phyloP scores from a whole-genome alignment of 2,888 invertebrate species.

The Drosophila formosana region DNA sequence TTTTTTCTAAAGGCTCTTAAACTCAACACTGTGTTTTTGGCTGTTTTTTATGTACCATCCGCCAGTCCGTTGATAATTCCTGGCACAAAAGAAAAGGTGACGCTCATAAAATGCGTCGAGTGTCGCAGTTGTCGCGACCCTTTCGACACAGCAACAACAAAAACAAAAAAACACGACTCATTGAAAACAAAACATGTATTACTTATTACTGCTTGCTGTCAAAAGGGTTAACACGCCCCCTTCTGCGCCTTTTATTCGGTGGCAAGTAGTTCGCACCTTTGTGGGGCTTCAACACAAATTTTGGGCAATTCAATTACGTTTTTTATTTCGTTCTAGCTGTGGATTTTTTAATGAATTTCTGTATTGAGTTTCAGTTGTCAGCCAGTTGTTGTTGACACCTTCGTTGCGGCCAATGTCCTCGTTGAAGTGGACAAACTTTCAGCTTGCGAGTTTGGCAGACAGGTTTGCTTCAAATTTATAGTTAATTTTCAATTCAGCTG shows the following conservation, averaged over 20 bases:
- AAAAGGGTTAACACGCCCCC: slow-evolving; percentile 58
- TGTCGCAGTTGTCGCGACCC: slow-evolving; percentile 43
- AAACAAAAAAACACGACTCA: slow-evolving; percentile 33
- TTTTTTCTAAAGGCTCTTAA: slow-evolving; percentile 44
- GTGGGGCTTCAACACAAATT: slow-evolving; percentile 64
- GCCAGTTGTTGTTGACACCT: slow-evolving; percentile 52
- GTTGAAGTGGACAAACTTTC: slow-evolving; percentile 34
- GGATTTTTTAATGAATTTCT: slow-evolving; percentile 74
- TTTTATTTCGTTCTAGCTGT: slow-evolving; percentile 29
- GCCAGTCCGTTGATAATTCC: slow-evolving; percentile 30
- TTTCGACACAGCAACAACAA: slow-evolving; percentile 22
- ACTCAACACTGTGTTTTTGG: slow-evolving; percentile 41
- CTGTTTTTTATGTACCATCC: slow-evolving; percentile 7
- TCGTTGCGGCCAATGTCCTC: slow-evolving; percentile 18
- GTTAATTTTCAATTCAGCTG: slow-evolving; percentile 79
- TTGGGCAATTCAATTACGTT: slow-evolving; percentile 72
- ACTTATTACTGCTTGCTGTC: slow-evolving; percentile 64
- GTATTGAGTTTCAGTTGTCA: slow-evolving; percentile 53
- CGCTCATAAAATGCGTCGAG: slow-evolving; percentile 47
- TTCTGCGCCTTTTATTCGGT: slow-evolving; percentile 2
- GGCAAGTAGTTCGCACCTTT: slow-evolving; percentile 74
- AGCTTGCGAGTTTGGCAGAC: slow-evolving; percentile 26
- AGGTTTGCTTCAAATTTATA: slow-evolving; percentile 68
- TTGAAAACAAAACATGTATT: slow-evolving; percentile 66
- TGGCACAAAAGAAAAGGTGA: slow-evolving; percentile 44